Evolutionary conservation across 2,113 vertebrate species (phyloP), one percentile per base, ranked within the genome.

Genomic region (Forbesichthys papilliferus): DNA sequence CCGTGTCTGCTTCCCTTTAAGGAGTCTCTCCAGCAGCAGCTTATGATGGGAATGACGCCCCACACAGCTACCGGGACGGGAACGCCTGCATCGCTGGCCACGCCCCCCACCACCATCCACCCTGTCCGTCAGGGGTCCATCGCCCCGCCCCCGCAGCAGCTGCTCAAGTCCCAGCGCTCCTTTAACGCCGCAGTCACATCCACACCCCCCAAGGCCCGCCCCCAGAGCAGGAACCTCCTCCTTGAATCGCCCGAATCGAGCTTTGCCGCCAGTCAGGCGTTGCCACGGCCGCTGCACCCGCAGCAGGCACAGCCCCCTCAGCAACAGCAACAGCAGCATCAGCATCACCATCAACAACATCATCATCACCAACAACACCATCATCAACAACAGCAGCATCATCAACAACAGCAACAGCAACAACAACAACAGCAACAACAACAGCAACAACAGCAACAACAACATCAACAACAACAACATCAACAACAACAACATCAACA

Each of bases 181-280:
- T 86, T 93, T 42, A 92, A 92, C 80, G 81, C 75, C 3, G 77
- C 91, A 1, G 90, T 83, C 48, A 91, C 93, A 64, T 88, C 88
- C 74, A 92, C 92, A 4, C 95, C 93, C 0, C 93, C 90, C 53
- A 96, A 94, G 67, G 93, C 91, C 1, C 94, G 96, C 14, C 96
- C 96, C 0, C 95, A 95, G 84, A 98, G 96, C 12, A 93, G 96
- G 55, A 98, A 96, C 80, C 91, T 97, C 20, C 91, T 96, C 9
- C 91, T 97, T 48, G 95, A 96, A 61, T 96, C 95, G 0, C 94
- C 94, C 0, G 96, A 98, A 42, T 81, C 92, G 0, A 91, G 90
- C 73, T 96, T 94, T 0, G 94, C 93, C 1, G 87, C 81, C 52
- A 85, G 90, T 69, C 88, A 86, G 59, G 69, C 85, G 0, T 85